Conservation (phyloP, 2,888 invertebrate species). For the Baccha elongata region DNA sequence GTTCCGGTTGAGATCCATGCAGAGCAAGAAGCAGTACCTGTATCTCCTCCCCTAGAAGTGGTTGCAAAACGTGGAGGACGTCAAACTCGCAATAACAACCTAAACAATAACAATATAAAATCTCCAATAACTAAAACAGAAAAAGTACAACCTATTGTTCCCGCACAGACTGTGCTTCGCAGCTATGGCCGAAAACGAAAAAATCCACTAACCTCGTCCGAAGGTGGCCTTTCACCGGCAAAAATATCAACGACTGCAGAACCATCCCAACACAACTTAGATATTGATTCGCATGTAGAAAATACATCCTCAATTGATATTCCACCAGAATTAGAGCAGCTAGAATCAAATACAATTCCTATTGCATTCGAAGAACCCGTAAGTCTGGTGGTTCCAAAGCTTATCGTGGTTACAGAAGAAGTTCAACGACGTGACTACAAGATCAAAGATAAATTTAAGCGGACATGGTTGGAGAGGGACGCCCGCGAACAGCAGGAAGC, state of each 20-base stretch:
- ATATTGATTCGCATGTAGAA: slow-evolving; percentile 34
- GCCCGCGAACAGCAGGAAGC: slow-evolving; percentile 75
- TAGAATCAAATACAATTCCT: slow-evolving; percentile 72
- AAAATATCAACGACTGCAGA: slow-evolving; percentile 40
- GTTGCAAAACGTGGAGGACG: slow-evolving; percentile 79
- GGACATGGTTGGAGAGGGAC: slow-evolving; percentile 78
- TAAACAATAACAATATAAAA: slow-evolving; percentile 77
- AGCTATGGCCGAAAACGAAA: slow-evolving; percentile 81
- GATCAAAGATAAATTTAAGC: slow-evolving; percentile 81
- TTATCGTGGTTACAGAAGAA: slow-evolving; percentile 51
- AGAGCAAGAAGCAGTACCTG: slow-evolving; percentile 53
- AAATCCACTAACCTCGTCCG: slow-evolving; percentile 74
- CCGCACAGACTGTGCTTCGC: slow-evolving; percentile 71
- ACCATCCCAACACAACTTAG: slow-evolving; percentile 23
- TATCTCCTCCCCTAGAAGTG: slow-evolving; percentile 60
- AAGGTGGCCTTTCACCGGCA: slow-evolving; percentile 58
- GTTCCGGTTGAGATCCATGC: slow-evolving; percentile 14
- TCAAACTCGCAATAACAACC: slow-evolving; percentile 75
- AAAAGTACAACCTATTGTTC: slow-evolving; percentile 29
- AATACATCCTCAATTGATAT: slow-evolving; percentile 62
- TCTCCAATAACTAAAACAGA: slow-evolving; percentile 42
- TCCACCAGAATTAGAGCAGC: slow-evolving; percentile 37
- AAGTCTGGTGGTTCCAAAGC: slow-evolving; percentile 69
- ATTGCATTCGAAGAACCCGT: slow-evolving; percentile 65
- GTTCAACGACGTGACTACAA: slow-evolving; percentile 80